Evolutionary conservation across 2,113 vertebrate genomes (phyloP).

Genomic region (Nycticebus coucang): DNA sequence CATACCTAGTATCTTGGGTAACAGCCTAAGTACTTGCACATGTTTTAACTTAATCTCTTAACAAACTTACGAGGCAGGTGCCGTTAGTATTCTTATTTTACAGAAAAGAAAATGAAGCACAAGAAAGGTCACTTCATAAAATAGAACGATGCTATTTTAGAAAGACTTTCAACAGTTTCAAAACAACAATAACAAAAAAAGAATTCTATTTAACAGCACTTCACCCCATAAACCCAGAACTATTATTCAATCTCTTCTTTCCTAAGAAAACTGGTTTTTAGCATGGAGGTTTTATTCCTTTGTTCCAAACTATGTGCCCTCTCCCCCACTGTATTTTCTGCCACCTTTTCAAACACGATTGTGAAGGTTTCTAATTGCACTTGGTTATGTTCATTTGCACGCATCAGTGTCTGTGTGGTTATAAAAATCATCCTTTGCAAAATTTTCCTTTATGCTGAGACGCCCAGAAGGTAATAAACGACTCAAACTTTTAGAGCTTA

Average conservation of each 20-base stretch:
- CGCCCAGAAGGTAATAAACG: constrained; percentile 55
- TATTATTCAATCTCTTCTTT: neutral
- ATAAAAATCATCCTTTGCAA: constrained; percentile 55
- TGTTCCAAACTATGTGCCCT: neutral
- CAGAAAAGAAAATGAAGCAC: neutral
- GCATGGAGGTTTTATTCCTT: neutral
- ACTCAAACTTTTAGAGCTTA: constrained; percentile 56
- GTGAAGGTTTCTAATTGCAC: neutral
- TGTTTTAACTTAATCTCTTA: neutral
- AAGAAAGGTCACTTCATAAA: neutral
- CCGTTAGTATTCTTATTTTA: neutral
- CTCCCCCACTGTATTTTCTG: neutral
- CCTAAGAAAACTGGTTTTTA: neutral
- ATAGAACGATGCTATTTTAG: neutral
- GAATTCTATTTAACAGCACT: neutral
- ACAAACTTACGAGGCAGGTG: neutral
- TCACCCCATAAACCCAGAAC: neutral
- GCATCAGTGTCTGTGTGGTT: neutral
- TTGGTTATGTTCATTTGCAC: constrained; percentile 22
- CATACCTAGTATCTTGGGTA: neutral
- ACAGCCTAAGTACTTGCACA: neutral
- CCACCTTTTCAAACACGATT: neutral
- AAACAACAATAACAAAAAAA: neutral
- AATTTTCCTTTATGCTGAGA: constrained; percentile 11
- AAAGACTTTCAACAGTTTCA: neutral